Evolutionary conservation across 2,113 vertebrate genomes (phyloP).

Genomic region (Alligator mississippiensis): DNA sequence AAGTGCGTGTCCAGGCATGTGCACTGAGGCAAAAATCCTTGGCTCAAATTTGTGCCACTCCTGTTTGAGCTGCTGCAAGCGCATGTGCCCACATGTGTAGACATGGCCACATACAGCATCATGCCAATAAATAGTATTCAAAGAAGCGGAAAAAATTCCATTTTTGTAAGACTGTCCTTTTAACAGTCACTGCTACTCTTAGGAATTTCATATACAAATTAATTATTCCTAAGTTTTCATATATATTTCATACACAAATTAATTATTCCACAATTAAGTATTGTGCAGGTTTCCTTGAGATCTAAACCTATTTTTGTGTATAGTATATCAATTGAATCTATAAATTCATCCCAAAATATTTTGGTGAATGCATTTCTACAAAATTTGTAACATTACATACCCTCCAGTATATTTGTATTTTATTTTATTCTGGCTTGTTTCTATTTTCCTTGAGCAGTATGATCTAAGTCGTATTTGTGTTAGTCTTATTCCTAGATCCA

Average conservation of each 20-base stretch:
- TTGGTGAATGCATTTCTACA: slow-evolving; percentile 5
- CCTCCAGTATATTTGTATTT: not conserved
- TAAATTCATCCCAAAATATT: slow-evolving; percentile 46
- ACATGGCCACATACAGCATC: not conserved
- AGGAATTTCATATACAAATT: slow-evolving; percentile 23
- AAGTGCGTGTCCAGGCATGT: too few species aligned
- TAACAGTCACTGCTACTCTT: slow-evolving; percentile 34
- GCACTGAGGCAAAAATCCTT: too few species aligned
- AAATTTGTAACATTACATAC: slow-evolving; percentile 14
- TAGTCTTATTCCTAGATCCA: slow-evolving; percentile 2
- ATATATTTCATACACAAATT: slow-evolving; percentile 10
- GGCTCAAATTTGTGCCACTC: too few species aligned
- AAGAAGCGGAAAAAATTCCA: not conserved
- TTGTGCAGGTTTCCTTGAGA: slow-evolving; percentile 4
- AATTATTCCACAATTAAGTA: slow-evolving; percentile 21
- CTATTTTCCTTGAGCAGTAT: not conserved
- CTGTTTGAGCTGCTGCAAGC: too few species aligned
- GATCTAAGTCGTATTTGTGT: slow-evolving; percentile 29
- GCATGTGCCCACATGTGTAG: too few species aligned
- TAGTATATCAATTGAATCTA: slow-evolving; percentile 10
- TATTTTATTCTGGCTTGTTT: not conserved
- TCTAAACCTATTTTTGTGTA: not conserved
- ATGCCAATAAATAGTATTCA: not conserved
- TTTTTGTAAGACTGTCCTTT: slow-evolving; percentile 34
- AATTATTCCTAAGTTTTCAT: not conserved